Base-by-base conservation (phyloP, 2,797 vertebrate genomes). In the Tiaroga cobitis region DNA sequence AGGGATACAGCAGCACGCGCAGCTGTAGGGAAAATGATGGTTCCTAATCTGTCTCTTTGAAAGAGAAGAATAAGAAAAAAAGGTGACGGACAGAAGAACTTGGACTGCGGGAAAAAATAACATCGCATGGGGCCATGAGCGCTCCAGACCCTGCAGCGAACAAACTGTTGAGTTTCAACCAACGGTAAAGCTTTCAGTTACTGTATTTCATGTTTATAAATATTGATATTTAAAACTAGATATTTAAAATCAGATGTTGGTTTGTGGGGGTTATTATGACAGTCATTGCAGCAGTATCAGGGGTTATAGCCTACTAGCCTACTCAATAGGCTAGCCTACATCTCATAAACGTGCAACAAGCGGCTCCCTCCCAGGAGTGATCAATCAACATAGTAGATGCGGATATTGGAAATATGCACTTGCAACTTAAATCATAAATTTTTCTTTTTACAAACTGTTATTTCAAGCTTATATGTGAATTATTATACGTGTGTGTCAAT, bases 81-180 rank as follows among this genome's bases (percentile, higher is more conserved):
- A 73, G 59, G 24, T 61, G 67, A 61, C 61, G 24, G 29, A 41
- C 67, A 73, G 68, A 70, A 63, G 84, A 86, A 90, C 88, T 73
- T 90, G 54, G 41, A 90, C 90, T 91, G 91, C 88, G 85, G 92
- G 93, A 92, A 85, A 78, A 72, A 88, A 61, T 91, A 89, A 93
- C 93, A 92, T 91, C 93, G 92, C 90, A 93, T 94, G 95, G 94
- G 95, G 95, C 95, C 92, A 96, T 96, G 95, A 95, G 91, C 93
- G 94, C 93, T 90, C 94, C 93, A 92, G 96, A 96, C 92, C 92
- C 93, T 89, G 93, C 95, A 49, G 93, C 95, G 83, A 95, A 89
- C 93, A 96, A 96, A 96, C 94, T 96, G 94, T 95, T 96, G 94
- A 96, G 92, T 95, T 96, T 96, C 94, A 96, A 94, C 90, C 96